These are phyloP conservation scores for Drosophila barbarae DNA, from an alignment of 2,888 invertebrate species.

Conservation along the genomic window DNA sequence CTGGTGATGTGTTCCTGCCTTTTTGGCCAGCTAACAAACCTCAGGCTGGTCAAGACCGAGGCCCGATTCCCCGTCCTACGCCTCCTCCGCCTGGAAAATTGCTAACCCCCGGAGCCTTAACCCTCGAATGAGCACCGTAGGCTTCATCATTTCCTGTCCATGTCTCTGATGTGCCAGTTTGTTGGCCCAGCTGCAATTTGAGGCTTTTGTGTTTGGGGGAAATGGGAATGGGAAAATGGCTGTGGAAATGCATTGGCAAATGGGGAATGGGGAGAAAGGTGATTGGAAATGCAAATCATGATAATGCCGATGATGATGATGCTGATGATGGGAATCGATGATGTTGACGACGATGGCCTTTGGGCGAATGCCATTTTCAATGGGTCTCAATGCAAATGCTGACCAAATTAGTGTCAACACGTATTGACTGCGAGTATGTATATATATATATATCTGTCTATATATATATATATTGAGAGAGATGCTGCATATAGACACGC, in stretches of 20 bases:
- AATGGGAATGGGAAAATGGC: not conserved
- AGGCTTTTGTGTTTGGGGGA: constrained; percentile 55
- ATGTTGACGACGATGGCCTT: constrained; percentile 45
- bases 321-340: constrained; percentile 55
- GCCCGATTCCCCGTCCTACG: too few relatives aligned
- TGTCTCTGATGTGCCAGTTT: constrained; percentile 38
- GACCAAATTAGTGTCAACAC: constrained; percentile 70
- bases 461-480: not conserved
- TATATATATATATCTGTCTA: constrained; percentile 13
- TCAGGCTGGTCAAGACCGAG: constrained; percentile 32
- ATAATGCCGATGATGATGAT: constrained; percentile 30
- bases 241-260: too few relatives aligned
- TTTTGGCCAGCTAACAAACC: constrained; percentile 32
- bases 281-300: constrained; percentile 42
- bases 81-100: constrained; percentile 3
- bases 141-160: constrained; percentile 16
- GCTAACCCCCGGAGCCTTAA: constrained; percentile 1
- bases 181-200: constrained; percentile 65
- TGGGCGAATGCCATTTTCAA: constrained; percentile 48
- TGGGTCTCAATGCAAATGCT: constrained; percentile 66
- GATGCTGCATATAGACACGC: constrained; percentile 10
- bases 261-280: not conserved
- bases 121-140: constrained; percentile 7
- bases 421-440: constrained; percentile 60
- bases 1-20: constrained; percentile 5